phyloP scores from a whole-genome alignment of 2,113 vertebrate genomes.

The Neodon shergylaensis region DNA sequence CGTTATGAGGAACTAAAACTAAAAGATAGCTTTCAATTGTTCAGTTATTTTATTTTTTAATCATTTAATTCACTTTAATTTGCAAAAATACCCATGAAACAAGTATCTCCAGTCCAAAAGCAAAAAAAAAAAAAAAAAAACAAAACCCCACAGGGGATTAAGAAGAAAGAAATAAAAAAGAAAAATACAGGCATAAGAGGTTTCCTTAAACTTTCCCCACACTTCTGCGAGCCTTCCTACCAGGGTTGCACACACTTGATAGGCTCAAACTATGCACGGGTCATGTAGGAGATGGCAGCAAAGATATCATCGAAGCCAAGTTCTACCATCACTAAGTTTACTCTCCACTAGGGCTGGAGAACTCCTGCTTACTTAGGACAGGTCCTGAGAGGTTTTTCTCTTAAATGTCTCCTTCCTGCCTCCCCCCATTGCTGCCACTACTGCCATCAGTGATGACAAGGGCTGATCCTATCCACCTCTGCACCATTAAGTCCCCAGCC shows the following conservation, averaged over 20 bases:
- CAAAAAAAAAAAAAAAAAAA: background rate
- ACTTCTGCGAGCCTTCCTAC: background rate
- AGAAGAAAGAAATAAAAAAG: background rate
- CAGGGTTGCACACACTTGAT: background rate
- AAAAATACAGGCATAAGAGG: background rate
- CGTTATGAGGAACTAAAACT: background rate
- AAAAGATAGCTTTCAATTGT: background rate
- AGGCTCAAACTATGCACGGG: background rate
- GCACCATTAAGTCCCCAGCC: background rate
- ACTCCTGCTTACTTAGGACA: background rate
- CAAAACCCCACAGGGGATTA: no score
- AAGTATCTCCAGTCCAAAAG: background rate
- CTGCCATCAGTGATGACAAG: background rate
- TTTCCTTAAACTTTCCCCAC: background rate
- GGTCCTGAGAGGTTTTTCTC: background rate
- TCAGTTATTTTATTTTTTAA: background rate
- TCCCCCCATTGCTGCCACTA: background rate
- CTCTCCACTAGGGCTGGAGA: background rate
- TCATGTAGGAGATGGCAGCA: background rate
- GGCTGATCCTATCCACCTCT: no score
- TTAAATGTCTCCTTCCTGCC: background rate
- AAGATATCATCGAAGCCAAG: background rate
- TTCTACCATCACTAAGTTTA: background rate
- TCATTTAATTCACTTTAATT: slow-evolving; percentile 18
- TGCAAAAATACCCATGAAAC: background rate